These are phyloP conservation scores for Clusia tigrina DNA, from an alignment of 2,888 invertebrate genomes.

Conservation along the genomic window DNA sequence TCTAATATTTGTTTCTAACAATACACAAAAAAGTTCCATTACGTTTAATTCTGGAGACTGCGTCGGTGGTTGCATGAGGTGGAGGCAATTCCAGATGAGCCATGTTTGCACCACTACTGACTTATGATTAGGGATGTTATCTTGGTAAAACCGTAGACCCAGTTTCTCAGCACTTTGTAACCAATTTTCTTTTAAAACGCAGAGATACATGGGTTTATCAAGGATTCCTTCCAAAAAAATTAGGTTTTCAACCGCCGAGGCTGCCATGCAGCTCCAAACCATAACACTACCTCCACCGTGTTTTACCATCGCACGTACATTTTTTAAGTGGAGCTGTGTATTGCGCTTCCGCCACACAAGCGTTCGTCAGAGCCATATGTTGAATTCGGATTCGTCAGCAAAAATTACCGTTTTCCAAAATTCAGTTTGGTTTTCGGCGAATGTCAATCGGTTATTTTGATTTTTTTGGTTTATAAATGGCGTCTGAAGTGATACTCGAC, in stretches of 20 bases:
- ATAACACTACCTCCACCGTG: too few relatives aligned
- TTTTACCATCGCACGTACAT: too few relatives aligned
- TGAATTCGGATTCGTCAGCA: too few relatives aligned
- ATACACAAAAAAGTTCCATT: background rate
- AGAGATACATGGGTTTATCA: conserved; percentile 11
- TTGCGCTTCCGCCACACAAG: too few relatives aligned
- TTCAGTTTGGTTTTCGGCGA: too few relatives aligned
- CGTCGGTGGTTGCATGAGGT: conserved; percentile 9
- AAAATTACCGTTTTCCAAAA: too few relatives aligned
- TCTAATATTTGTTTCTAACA: background rate
- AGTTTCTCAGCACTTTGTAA: conserved; percentile 9
- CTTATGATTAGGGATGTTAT: conserved; percentile 9
- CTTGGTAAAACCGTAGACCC: background rate
- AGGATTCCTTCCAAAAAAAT: background rate
- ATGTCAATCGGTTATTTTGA: too few relatives aligned
- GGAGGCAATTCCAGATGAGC: conserved; percentile 20
- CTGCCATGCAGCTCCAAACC: background rate
- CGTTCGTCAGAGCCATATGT: too few relatives aligned
- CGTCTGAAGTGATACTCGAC: too few relatives aligned
- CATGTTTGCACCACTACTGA: conserved; percentile 11
- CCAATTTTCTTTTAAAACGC: background rate
- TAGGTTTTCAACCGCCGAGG: background rate
- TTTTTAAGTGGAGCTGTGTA: too few relatives aligned
- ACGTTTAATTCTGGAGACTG: conserved; percentile 17
- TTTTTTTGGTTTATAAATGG: too few relatives aligned